These are phyloP conservation scores for Fundulus diaphanus DNA, from an alignment of 2,797 vertebrate species.

Conservation along the genomic window DNA sequence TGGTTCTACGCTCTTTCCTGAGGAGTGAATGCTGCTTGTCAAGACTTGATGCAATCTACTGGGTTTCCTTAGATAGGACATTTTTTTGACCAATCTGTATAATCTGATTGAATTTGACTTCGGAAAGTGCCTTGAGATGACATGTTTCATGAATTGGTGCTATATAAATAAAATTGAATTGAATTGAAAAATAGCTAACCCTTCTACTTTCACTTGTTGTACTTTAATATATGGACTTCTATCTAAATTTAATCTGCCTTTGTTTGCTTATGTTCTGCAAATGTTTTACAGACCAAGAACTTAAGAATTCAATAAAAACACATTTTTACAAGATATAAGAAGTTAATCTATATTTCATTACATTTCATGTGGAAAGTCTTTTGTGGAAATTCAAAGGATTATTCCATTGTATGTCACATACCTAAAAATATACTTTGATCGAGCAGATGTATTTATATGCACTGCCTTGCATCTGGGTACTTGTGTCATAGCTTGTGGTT, in stretches of 20 bases:
- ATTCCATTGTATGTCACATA: not conserved
- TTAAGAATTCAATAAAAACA: not conserved
- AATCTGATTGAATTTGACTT: too few species aligned
- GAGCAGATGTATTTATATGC: not conserved
- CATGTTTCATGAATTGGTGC: too few species aligned
- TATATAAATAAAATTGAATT: too few species aligned
- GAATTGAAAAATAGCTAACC: not conserved
- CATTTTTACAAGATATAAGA: not conserved
- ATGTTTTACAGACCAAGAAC: not conserved
- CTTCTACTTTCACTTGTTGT: not conserved
- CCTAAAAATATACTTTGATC: constrained; percentile 5
- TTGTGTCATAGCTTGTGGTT: constrained; percentile 42
- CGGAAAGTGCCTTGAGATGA: too few species aligned
- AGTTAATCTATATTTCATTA: not conserved
- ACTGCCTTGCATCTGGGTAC: not conserved
- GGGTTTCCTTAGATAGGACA: too few species aligned
- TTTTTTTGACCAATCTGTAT: too few species aligned
- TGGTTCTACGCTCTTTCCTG: too few species aligned
- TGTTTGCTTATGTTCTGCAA: not conserved
- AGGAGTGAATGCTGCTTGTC: too few species aligned
- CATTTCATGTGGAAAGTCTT: not conserved
- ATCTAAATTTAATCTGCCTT: not conserved
- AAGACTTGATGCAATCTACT: too few species aligned
- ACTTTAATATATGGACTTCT: not conserved
- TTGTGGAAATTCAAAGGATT: not conserved